A percentile compares a stretch with the other conserved stretches of the same genome.
Evolutionary conservation across 2,888 invertebrate genomes (phyloP).

Genomic region (Achlya flavicornis): DNA sequence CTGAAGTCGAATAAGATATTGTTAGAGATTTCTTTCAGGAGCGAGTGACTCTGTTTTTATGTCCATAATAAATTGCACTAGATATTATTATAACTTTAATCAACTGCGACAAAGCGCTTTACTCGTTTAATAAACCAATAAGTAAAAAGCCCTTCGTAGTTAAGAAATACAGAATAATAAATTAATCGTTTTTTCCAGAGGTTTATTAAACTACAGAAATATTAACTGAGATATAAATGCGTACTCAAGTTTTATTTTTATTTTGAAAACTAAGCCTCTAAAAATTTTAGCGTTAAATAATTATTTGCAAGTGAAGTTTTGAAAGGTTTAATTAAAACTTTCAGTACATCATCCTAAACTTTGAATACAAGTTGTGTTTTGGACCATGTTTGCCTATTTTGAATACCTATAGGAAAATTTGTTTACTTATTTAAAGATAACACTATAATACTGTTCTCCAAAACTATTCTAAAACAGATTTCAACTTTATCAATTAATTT

Average conservation of each 20-base stretch:
- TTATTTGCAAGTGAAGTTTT: neutral
- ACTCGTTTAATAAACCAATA: neutral
- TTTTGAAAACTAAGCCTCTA: neutral
- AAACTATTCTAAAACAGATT: too few relatives aligned
- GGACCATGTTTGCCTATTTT: neutral
- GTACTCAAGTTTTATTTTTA: neutral
- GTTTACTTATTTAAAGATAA: neutral
- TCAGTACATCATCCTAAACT: neutral
- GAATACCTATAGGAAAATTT: neutral
- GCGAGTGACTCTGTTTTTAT: neutral
- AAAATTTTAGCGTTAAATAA: neutral
- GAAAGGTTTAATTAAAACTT: neutral
- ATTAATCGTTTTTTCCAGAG: neutral
- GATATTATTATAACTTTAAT: neutral
- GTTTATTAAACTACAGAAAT: neutral
- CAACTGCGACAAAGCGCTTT: neutral
- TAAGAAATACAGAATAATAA: neutral
- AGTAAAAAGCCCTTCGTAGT: neutral
- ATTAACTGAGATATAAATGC: neutral
- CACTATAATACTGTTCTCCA: neutral
- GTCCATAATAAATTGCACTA: neutral
- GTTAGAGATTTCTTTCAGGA: neutral
- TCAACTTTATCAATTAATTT: neutral
- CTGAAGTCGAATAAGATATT: neutral
- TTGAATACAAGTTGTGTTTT: neutral